A percentile compares a stretch with the other conserved stretches of the same genome.
phyloP scores from a whole-genome alignment of 2,113 vertebrate species.

The Trichomycterus rosablanca region DNA sequence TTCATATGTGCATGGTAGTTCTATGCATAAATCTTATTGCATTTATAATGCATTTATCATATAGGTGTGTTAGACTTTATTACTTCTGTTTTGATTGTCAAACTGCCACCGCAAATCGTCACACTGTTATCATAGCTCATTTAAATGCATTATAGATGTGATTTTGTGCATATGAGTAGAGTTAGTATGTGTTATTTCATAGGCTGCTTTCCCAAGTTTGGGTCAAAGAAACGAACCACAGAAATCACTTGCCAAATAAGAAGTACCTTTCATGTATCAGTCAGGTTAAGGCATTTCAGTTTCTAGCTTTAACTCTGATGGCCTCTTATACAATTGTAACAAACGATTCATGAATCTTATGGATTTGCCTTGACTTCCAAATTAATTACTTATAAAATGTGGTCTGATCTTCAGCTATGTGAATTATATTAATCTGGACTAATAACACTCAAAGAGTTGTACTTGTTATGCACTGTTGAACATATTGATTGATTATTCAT shows the following conservation, averaged over 20 bases:
- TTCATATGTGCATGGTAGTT: conserved; percentile 15
- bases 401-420: too few relatives aligned
- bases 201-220: conserved; percentile 29
- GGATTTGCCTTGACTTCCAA: too few relatives aligned
- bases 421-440: too few relatives aligned
- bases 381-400: too few relatives aligned
- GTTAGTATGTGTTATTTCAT: conserved; percentile 7
- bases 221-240: conserved; percentile 9
- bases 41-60: conserved; percentile 8
- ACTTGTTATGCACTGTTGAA: too few relatives aligned
- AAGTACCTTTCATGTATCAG: conserved; percentile 17
- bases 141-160: conserved; percentile 7
- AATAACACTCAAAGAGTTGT: too few relatives aligned
- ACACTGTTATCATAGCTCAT: not conserved
- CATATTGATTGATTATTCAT: too few relatives aligned
- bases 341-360: too few relatives aligned
- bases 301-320: conserved; percentile 14
- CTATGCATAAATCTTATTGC: conserved; percentile 34
- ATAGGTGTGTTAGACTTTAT: not conserved
- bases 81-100: not conserved
- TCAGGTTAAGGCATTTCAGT: conserved; percentile 21
- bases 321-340: conserved; percentile 29
- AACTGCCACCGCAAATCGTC: not conserved
- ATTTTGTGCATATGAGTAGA: conserved; percentile 15
- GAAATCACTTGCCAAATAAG: conserved; percentile 11